Base-by-base conservation (phyloP, 1,140 invertebrate species). In the Gyrodactylus bullatarudis region DNA sequence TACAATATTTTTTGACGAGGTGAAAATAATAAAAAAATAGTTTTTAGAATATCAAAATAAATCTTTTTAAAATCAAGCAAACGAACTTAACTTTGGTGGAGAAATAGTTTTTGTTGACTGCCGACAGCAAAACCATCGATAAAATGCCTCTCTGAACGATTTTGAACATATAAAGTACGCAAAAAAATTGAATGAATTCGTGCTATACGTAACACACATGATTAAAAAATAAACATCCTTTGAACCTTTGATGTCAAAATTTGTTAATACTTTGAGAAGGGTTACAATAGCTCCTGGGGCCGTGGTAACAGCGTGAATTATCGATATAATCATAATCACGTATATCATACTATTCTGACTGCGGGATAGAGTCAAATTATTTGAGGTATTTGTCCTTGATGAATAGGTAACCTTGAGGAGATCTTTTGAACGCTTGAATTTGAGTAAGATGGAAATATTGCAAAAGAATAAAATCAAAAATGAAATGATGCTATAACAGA, bases 401-500 rank as follows among this genome's bases (percentile, higher is more conserved):
- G 21, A 20, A 20, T 23, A 26, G 24, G 21, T 20, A 16, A 22
- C 1, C 20, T 68, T 68, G n/a, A 71, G 24, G 24, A 25, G 22
- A 1, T 24, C 21, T 19, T 25, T 71, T n/a, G 21, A 24, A 20
- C 26, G 23, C 2, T 23, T 23, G 1, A 71, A 71, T 23, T 23
- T 71, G 24, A 71, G 22, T 23, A 71, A 25, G 20, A 71, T 71
- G 24, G 21, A 71, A 19, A 71, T 71, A 24, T 71, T 71, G 20
- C 21, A 23, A 24, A 24, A 71, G 24, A 71, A 71, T 71, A 71
- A 26, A n/a, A 71, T 71, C 8, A 71, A 71, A 25, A 23, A 71
- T 16, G 70, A 20, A 2, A 71, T 1, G 1, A 71, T 20, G 2
- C 20, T 23, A 71, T 71, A 71, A 25, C 21, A 23, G 16, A 71